Evolutionary conservation across 2,113 vertebrate genomes (phyloP), one percentile per base, ranked within the genome.

Genomic region (Perccottus glenii): DNA sequence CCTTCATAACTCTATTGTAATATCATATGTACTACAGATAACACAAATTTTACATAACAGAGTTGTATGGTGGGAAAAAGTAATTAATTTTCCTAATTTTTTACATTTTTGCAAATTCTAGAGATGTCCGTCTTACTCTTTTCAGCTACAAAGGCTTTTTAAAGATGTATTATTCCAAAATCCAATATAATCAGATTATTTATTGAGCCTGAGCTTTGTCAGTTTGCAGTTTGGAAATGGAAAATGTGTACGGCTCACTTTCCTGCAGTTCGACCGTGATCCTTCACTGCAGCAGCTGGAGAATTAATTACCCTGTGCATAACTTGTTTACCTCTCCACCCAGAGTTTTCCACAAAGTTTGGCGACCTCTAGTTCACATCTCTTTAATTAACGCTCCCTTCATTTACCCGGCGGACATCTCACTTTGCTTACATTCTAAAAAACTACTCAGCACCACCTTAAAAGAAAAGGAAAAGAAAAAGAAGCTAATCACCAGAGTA

Each of bases 281-380:
- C 59, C 75, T 79, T 65, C 69, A 71, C 19, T 11, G 50, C 60
- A 67, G 61, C 77, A 71, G 67, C 36, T 57, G 58, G 42, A 47
- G 65, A 83, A 69, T 77, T 75, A 77, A 83, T 85, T 64, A 27
- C 76, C 80, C 80, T 64, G 53, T 75, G 68, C 60, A 82, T 55
- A 11, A 56, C 48, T 67, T 77, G 70, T 78, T 83, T 82, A 76
- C 62, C 62, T 50, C 59, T 40, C 2, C 56, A 19, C 47, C 48
- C 49, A 47, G 32, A 61, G 35, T 64, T 63, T 59, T 50, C 36
- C 15, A 2, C 48, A 38, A 75, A 46, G 61, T 78, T 55, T 49
- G 5, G 36, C 15, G 27, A 46, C 44, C 15, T 10, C 47, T 0
- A 9, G 45, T 42, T 74, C 53, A 53, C 4, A 15, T 19, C 36